These are phyloP conservation scores for Pemphigus obesinymphae DNA, from an alignment of 1,140 invertebrate species.

Conservation along the genomic window DNA sequence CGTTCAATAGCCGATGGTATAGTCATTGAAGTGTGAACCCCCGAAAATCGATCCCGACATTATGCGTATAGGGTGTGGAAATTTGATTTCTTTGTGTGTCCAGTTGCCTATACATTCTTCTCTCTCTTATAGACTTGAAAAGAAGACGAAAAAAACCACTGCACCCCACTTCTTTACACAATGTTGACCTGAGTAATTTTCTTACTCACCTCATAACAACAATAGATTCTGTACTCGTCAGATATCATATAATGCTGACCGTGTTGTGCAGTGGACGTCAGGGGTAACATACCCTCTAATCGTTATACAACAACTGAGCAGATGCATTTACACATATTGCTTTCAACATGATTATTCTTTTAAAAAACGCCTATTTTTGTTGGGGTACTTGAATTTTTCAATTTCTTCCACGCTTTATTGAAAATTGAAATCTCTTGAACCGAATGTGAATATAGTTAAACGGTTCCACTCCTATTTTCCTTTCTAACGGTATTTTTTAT, in stretches of 20 bases:
- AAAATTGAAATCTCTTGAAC: not conserved
- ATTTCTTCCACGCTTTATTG: constrained; percentile 4
- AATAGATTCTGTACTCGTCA: not conserved
- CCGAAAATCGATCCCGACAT: constrained; percentile 29
- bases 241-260: constrained; percentile 3
- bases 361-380: not conserved
- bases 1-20: not conserved
- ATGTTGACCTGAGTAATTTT: constrained; percentile 40
- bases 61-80: constrained; percentile 18
- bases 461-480: not conserved
- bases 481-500: not conserved
- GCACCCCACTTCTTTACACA: constrained; percentile 17
- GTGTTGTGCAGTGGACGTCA: not conserved
- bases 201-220: constrained; percentile 34
- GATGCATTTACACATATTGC: constrained; percentile 24
- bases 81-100: constrained; percentile 39
- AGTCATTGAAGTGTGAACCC: constrained; percentile 38
- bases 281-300: not conserved
- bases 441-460: not conserved
- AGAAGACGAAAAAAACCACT: constrained; percentile 11
- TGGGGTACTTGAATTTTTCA: constrained; percentile 10
- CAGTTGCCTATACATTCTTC: not conserved
- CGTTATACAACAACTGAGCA: not conserved
- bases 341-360: not conserved
- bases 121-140: not conserved